These are phyloP conservation scores for Poecilia velifera DNA, from an alignment of 2,797 vertebrate species.

Conservation along the genomic window DNA sequence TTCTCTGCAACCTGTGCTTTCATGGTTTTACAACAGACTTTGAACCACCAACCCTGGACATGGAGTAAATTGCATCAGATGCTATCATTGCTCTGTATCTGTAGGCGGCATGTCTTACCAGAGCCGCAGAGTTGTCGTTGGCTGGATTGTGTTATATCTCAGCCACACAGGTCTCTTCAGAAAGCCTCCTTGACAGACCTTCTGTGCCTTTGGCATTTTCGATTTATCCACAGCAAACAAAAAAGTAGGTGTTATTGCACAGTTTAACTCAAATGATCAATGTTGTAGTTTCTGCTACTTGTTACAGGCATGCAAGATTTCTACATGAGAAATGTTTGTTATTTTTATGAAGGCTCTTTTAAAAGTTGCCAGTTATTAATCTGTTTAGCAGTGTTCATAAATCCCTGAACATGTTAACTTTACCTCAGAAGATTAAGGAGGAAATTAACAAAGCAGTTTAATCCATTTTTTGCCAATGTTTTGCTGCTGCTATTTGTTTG, in stretches of 20 bases:
- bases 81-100: conserved; percentile 77
- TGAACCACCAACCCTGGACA: conserved; percentile 69
- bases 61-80: conserved; percentile 77
- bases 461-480: background rate
- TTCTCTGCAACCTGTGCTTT: conserved; percentile 66
- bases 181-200: conserved; percentile 40
- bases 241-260: background rate
- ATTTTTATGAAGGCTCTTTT: background rate
- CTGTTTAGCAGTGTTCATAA: background rate
- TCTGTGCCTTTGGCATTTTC: conserved; percentile 36
- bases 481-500: background rate
- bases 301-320: background rate
- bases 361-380: background rate
- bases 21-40: conserved; percentile 57
- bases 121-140: conserved; percentile 52
- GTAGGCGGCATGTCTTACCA: conserved; percentile 64
- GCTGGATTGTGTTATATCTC: conserved; percentile 63
- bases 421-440: background rate
- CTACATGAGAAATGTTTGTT: background rate
- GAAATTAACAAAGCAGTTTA: background rate
- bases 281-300: background rate
- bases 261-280: background rate
- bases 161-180: conserved; percentile 57
- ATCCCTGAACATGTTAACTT: background rate
- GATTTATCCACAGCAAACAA: conserved; percentile 39